Evolutionary conservation across 2,113 vertebrate species (phyloP).

Genomic region (Vidua macroura): DNA sequence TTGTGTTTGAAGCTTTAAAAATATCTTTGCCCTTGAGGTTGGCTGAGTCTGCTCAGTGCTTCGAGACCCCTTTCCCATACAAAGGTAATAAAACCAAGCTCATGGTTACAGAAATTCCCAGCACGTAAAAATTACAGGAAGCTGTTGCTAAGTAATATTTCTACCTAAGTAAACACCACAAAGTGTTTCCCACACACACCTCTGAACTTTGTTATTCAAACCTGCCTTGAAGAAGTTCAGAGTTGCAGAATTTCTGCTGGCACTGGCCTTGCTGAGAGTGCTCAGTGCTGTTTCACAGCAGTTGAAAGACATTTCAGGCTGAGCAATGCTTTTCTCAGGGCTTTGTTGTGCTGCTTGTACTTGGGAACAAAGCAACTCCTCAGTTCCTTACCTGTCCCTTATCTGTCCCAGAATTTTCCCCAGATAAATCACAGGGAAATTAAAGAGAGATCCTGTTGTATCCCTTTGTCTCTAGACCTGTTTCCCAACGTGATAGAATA

Average conservation of each 20-base stretch:
- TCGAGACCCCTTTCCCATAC: constrained; percentile 43
- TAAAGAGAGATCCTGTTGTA: neutral
- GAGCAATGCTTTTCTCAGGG: neutral
- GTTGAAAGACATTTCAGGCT: neutral
- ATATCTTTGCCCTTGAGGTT: constrained; percentile 49
- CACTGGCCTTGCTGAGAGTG: neutral
- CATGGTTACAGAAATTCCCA: constrained; percentile 58
- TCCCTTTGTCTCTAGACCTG: neutral
- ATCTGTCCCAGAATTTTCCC: neutral
- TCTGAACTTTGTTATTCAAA: constrained; percentile 47
- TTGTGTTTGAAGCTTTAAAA: constrained; percentile 57
- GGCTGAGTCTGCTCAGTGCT: neutral
- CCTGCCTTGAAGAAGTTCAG: neutral
- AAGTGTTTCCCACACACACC: constrained; percentile 60
- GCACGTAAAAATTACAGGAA: constrained; percentile 65
- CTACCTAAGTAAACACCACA: constrained; percentile 66
- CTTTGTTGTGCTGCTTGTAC: neutral
- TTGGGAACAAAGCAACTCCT: neutral
- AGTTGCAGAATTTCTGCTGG: neutral
- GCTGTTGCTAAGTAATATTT: constrained; percentile 67
- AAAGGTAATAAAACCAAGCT: constrained; percentile 28
- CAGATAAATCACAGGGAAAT: neutral
- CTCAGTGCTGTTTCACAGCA: neutral
- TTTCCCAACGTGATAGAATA: neutral
- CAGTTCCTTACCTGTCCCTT: neutral